Conservation (phyloP, 2,888 invertebrate species). For the Pedicia rivosa region DNA sequence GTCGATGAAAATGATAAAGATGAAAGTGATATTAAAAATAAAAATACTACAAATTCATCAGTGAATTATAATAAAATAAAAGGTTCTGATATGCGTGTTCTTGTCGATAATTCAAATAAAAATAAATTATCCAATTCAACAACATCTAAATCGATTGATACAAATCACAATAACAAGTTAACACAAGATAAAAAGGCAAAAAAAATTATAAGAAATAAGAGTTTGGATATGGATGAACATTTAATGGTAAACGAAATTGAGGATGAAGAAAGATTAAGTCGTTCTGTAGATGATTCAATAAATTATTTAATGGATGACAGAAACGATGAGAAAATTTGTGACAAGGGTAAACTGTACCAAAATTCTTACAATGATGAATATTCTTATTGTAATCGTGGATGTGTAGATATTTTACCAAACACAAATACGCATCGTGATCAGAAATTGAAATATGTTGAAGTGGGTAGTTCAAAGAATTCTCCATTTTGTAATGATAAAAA, state of each 20-base stretch:
- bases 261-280: conserved; percentile 2
- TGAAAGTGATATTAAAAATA: conserved; percentile 21
- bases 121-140: too few relatives aligned
- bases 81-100: too few relatives aligned
- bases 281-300: conserved; percentile 5
- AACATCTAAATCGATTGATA: too few relatives aligned
- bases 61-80: not conserved
- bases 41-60: conserved; percentile 8
- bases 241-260: conserved; percentile 22
- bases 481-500: too few relatives aligned
- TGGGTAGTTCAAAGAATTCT: too few relatives aligned
- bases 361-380: too few relatives aligned
- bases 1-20: not conserved
- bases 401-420: too few relatives aligned
- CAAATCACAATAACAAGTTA: too few relatives aligned
- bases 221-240: conserved; percentile 27
- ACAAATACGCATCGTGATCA: too few relatives aligned
- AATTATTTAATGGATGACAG: not conserved
- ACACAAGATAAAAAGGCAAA: conserved; percentile 13
- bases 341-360: not conserved
- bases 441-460: too few relatives aligned
- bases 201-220: conserved; percentile 22
- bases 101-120: too few relatives aligned
- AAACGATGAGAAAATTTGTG: not conserved
- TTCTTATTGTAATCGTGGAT: too few relatives aligned